phyloP scores from a whole-genome alignment of 2,888 invertebrate species.

The Nineta flava region DNA sequence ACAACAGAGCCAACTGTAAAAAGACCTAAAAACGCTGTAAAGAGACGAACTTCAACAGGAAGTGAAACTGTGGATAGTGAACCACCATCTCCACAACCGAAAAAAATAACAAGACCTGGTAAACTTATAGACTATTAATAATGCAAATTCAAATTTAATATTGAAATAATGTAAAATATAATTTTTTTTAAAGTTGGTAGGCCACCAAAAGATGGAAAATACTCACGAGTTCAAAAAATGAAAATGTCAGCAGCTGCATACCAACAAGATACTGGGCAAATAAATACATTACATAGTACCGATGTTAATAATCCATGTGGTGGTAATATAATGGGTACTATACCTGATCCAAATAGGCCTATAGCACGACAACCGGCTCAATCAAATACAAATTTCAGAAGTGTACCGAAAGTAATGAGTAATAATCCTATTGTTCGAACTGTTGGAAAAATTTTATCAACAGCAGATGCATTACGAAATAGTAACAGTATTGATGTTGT shows the following conservation, averaged over 20 bases:
- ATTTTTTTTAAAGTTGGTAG: conserved; percentile 30
- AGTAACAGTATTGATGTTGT: conserved; percentile 19
- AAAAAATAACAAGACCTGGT: conserved; percentile 27
- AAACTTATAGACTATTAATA: neutral
- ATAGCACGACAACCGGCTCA: neutral
- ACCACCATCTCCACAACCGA: conserved; percentile 30
- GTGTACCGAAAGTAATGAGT: conserved; percentile 1
- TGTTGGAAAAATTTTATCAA: conserved; percentile 1
- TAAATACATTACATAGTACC: conserved; percentile 6
- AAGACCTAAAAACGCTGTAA: conserved; percentile 25
- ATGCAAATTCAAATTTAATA: neutral
- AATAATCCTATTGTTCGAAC: conserved; percentile 1
- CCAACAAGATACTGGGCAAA: conserved; percentile 17
- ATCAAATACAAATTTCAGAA: neutral
- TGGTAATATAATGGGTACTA: neutral
- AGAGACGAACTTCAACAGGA: conserved; percentile 33
- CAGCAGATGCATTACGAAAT: conserved; percentile 8
- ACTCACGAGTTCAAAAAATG: conserved; percentile 7
- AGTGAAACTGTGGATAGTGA: conserved; percentile 30
- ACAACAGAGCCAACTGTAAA: conserved; percentile 15
- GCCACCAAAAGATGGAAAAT: conserved; percentile 22
- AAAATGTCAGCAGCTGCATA: conserved; percentile 10
- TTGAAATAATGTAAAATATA: neutral
- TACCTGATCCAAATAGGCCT: neutral
- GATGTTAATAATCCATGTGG: neutral